Percentiles rank a stretch among this genome's conserved stretches.
phyloP scores from a whole-genome alignment of 2,888 invertebrate species.

The Rapana venosa region DNA sequence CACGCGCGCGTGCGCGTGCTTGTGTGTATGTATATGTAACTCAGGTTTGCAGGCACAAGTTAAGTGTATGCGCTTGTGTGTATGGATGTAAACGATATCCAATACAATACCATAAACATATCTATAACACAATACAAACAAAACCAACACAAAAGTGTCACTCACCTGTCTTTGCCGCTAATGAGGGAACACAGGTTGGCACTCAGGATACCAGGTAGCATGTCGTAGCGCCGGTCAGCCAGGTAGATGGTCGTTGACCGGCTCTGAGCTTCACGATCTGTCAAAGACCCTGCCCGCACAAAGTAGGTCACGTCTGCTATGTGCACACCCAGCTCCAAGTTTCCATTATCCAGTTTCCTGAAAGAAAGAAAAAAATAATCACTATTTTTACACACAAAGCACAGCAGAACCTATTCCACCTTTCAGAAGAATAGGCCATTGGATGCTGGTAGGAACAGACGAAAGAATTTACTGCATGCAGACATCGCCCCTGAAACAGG shows the following conservation, averaged over 20 bases:
- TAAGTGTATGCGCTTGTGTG: neutral
- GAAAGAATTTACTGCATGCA: no score
- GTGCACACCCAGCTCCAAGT: conserved; percentile 71
- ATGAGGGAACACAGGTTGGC: conserved; percentile 76
- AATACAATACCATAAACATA: no score
- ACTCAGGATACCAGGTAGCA: conserved; percentile 76
- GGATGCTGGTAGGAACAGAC: no score
- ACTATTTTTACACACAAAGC: no score
- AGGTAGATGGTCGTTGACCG: conserved; percentile 70
- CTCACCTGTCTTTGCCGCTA: conserved; percentile 73
- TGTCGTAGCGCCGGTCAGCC: conserved; percentile 76
- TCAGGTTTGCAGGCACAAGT: neutral
- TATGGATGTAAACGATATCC: neutral
- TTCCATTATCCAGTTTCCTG: conserved; percentile 69
- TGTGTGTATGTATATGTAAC: neutral
- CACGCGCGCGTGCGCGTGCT: neutral
- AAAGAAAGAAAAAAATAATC: conserved; percentile 19
- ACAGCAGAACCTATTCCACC: no score
- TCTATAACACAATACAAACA: no score
- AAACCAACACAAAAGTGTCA: neutral
- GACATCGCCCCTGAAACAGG: no score
- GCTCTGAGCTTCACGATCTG: conserved; percentile 64
- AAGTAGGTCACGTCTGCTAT: conserved; percentile 72
- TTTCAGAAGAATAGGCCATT: no score
- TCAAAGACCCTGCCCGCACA: conserved; percentile 62